Base-by-base conservation (phyloP, 2,113 vertebrate species). In the Sander lucioperca region DNA sequence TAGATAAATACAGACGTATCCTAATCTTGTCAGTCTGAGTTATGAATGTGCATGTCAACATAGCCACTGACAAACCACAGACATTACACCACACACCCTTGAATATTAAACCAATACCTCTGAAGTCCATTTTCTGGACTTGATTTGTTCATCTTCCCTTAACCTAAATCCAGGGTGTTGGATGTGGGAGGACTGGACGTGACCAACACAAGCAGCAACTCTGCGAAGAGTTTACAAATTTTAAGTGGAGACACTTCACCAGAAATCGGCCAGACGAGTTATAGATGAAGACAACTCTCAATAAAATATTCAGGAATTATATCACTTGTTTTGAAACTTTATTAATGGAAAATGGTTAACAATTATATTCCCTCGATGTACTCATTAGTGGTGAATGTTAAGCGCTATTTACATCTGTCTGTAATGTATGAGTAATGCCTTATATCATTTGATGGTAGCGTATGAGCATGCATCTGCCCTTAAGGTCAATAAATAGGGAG, bases 301-400 rank as follows among this genome's bases (percentile, higher is more conserved):
- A 56, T 80, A 77, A 89, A 86, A 84, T 79, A 85, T 87, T 91
- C 91, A 92, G 93, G 92, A 93, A 91, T 77, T 81, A 63, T 84
- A 84, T 90, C 65, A 86, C 73, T 72, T 33, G 58, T 77, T 90
- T 93, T 88, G 82, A 73, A 77, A 74, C 79, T 87, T 90, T 85
- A 91, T 90, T 89, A 86, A 91, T 91, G 77, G 76, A 82, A 84
- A 77, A 82, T 74, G 68, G 80, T 87, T 84, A 91, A 87, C 64
- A 67, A 82, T 92, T 84, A 86, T 91, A 84, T 86, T 91, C 83
- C 86, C 89, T 89, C 70, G 64, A 53, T 91, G 89, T 94, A 91
- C 72, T 93, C 89, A 90, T 93, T 93, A 91, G 93, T 91, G 92
- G 90, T 83, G 54, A 92, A 94, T 93, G 93, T 91, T 83, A 91